A percentile compares a stretch with the other conserved stretches of the same genome.
phyloP scores from a whole-genome alignment of 2,888 invertebrate genomes.

The Eupithecia subumbrata region DNA sequence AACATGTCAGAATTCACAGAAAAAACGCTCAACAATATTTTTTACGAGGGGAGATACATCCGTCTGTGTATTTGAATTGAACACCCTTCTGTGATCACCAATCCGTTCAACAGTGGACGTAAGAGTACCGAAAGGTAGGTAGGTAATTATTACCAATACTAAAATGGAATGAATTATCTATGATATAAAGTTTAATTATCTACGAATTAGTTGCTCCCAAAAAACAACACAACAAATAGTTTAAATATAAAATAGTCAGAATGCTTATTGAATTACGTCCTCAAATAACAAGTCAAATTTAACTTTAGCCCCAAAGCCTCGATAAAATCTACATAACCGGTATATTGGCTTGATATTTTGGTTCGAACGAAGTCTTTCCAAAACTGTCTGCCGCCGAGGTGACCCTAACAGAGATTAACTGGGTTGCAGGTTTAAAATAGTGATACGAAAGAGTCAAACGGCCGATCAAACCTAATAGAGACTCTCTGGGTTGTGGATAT shows the following conservation, averaged over 20 bases:
- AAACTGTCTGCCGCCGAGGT: background rate
- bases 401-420: slow-evolving; percentile 12
- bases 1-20: background rate
- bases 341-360: slow-evolving; percentile 12
- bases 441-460: slow-evolving; percentile 1
- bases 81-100: no score
- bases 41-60: background rate
- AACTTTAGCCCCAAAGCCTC: background rate
- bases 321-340: background rate
- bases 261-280: background rate
- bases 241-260: no score
- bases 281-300: background rate
- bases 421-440: no score
- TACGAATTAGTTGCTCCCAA: no score
- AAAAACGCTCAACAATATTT: background rate
- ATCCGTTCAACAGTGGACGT: background rate
- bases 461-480: slow-evolving; percentile 19
- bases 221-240: no score
- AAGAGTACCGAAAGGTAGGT: background rate
- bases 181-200: no score
- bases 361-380: slow-evolving; percentile 1
- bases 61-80: background rate
- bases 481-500: no score
- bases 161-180: background rate
- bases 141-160: background rate